Conservation (phyloP, 23 tunicate genomes). For the Halocynthia aurantium region DNA sequence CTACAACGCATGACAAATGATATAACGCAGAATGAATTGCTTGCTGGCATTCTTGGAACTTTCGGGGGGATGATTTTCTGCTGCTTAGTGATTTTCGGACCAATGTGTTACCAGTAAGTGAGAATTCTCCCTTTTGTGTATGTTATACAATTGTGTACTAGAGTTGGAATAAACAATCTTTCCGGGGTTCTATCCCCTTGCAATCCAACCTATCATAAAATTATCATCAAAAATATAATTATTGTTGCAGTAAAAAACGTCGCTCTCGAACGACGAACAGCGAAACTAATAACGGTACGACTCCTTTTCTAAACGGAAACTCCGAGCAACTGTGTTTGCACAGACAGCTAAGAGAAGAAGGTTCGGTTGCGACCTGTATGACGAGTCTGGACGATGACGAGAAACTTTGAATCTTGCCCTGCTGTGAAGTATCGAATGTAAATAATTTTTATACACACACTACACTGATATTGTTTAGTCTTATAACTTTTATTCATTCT, state of each 20-base stretch:
- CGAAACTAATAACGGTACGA: constrained; percentile 15
- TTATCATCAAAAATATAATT: too few species aligned
- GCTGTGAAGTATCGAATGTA: too few species aligned
- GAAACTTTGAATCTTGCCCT: constrained; percentile 12
- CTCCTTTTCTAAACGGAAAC: constrained; percentile 1
- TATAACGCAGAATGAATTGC: constrained; percentile 6
- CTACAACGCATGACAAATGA: too few species aligned
- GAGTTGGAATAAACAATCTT: too few species aligned
- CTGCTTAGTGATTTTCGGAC: constrained; percentile 31
- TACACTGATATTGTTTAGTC: too few species aligned
- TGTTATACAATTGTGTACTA: too few species aligned
- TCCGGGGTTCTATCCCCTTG: too few species aligned
- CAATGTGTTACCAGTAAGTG: constrained; percentile 53
- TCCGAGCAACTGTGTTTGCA: constrained; percentile 18
- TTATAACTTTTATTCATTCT: too few species aligned
- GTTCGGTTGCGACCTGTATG: constrained; percentile 57
- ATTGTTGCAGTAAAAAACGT: constrained; percentile 6
- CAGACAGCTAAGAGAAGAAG: constrained; percentile 61
- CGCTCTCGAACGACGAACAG: constrained; percentile 12
- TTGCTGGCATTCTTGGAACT: constrained; percentile 21
- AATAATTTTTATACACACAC: too few species aligned
- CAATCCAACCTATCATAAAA: too few species aligned
- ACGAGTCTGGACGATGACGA: constrained; percentile 55
- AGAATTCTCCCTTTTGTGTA: neutral
- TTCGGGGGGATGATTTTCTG: constrained; percentile 33